Evolutionary conservation across 2,888 invertebrate species (phyloP), one percentile per base, ranked within the genome.

Genomic region (Blastobasis lacticolella): DNA sequence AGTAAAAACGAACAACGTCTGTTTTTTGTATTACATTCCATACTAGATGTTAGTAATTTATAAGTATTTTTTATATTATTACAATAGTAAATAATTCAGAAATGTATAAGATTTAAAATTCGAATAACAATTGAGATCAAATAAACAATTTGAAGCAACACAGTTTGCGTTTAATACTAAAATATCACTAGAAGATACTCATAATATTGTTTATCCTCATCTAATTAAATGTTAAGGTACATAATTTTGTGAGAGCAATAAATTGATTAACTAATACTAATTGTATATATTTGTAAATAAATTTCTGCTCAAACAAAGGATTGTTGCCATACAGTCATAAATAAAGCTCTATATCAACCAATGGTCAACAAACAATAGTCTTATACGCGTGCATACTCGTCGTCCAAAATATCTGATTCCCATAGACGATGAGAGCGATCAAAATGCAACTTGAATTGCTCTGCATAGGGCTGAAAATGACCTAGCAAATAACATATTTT

Each of bases 121-220:
- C 42, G 56, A 51, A 69, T 58, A 63, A 57, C 49, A 65, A 67
- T 67, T 68, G 75, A 78, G 78, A 78, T 78, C 76, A 67, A 61
- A 67, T 60, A 55, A 57, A 49, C 48, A 40, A 37, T 61, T 57
- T 49, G 57, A 57, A 57, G 53, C 63, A 59, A 59, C 50, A 53
- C 58, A 58, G 46, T 58, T 56, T 56, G 10, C 44, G 44, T 44
- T 38, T 10, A 44, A 44, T 44, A 6, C n/a, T 44, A 43, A 37
- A 45, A 49, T 23, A 49, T 49, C 49, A 45, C 43, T 48, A 48
- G 5, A 37, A 37, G 38, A 48, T 8, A 41, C 41, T 41, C 41
- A 41, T 41, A 41, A 8, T 7, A 41, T 9, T 44, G 9, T 44
- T 36, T 45, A 45, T 23, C 10, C 10, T 10, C n/a, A 5, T 10